Evolutionary conservation across 2,888 invertebrate species (phyloP).

Genomic region (Drepanosiphum platanoidis): DNA sequence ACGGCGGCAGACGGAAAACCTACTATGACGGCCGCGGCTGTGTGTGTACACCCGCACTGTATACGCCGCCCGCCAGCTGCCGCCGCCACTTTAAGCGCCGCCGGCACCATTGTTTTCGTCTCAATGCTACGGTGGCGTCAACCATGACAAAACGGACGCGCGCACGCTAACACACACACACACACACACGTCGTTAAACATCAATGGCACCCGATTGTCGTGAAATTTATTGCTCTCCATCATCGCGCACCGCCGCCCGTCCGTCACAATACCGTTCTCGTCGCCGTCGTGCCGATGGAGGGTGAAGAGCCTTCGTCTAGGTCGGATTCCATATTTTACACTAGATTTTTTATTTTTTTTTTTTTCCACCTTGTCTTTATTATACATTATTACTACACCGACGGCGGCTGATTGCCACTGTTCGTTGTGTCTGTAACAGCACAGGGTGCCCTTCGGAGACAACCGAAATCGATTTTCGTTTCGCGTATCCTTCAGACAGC

Average conservation of each 20-base stretch:
- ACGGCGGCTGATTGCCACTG: neutral
- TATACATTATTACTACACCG: too few relatives aligned
- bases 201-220: constrained; percentile 57
- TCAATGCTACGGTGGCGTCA: constrained; percentile 58
- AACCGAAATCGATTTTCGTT: neutral
- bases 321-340: neutral
- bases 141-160: constrained; percentile 54
- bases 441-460: neutral
- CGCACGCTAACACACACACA: constrained; percentile 10
- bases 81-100: constrained; percentile 49
- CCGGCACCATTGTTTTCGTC: constrained; percentile 53
- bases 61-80: constrained; percentile 27
- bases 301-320: neutral
- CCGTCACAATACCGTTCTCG: neutral
- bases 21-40: neutral
- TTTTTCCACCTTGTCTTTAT: constrained; percentile 35
- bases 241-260: constrained; percentile 5
- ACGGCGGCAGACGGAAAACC: constrained; percentile 48
- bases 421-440: too few relatives aligned
- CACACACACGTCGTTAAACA: constrained; percentile 22
- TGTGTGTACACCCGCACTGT: constrained; percentile 14
- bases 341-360: neutral
- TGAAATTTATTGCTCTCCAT: constrained; percentile 53
- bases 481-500: neutral
- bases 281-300: neutral